phyloP scores from a whole-genome alignment of 2,888 invertebrate genomes.

The Apantesis nais region DNA sequence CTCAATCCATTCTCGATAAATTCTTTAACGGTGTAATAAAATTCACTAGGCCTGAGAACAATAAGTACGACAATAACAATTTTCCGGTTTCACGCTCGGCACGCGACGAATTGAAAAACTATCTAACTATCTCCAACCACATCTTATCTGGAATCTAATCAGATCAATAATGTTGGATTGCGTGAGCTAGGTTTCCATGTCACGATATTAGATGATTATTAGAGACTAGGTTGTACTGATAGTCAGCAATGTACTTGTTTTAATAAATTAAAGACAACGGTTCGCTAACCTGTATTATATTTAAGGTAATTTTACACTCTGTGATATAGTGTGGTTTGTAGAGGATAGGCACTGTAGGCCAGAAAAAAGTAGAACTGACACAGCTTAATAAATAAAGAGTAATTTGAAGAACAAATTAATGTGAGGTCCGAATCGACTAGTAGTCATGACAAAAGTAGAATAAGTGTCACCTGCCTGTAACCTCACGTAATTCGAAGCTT shows the following conservation, averaged over 20 bases:
- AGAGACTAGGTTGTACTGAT: constrained; percentile 1
- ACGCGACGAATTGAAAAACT: constrained; percentile 42
- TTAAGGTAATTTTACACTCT: not conserved
- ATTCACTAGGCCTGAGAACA: constrained; percentile 29
- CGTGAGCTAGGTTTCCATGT: constrained; percentile 40
- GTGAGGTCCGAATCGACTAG: not conserved
- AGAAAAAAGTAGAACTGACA: not conserved
- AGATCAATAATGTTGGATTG: constrained; percentile 24
- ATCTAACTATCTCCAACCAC: constrained; percentile 26
- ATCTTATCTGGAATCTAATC: constrained; percentile 41
- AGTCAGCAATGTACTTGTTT: not conserved
- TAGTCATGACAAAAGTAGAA: not conserved
- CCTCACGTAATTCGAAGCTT: not conserved
- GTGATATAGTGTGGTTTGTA: not conserved
- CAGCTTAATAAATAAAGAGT: not conserved
- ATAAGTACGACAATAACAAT: constrained; percentile 45
- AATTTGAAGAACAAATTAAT: not conserved
- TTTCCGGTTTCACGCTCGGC: constrained; percentile 39
- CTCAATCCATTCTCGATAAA: constrained; percentile 16
- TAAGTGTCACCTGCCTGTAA: not conserved
- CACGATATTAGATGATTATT: constrained; percentile 18
- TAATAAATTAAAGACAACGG: not conserved
- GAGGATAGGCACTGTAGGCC: not conserved
- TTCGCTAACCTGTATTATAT: not conserved
- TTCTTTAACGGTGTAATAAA: constrained; percentile 13